Evolutionary conservation across 2,113 vertebrate species (phyloP).

Genomic region (Rhinoderma darwinii): DNA sequence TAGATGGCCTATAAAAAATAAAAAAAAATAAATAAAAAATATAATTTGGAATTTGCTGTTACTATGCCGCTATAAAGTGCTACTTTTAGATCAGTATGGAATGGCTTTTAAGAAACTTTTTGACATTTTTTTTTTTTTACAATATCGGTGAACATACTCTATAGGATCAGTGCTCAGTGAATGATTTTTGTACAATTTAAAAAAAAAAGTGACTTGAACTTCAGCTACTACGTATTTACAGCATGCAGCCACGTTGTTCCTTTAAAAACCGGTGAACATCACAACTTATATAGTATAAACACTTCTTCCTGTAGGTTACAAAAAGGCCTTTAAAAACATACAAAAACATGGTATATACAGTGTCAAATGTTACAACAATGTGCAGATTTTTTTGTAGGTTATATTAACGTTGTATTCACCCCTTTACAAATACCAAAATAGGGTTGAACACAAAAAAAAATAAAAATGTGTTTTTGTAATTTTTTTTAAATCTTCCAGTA

Average conservation of each 20-base stretch:
- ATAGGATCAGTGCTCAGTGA: slow-evolving; percentile 81
- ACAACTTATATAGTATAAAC: neutral
- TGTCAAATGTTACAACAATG: slow-evolving; percentile 33
- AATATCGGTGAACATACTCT: slow-evolving; percentile 74
- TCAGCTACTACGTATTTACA: slow-evolving; percentile 69
- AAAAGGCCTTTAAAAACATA: neutral
- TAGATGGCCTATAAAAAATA: neutral
- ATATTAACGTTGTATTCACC: slow-evolving; percentile 43
- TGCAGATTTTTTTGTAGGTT: slow-evolving; percentile 17
- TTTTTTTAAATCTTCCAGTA: slow-evolving; percentile 67
- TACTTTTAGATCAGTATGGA: slow-evolving; percentile 67
- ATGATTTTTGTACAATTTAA: slow-evolving; percentile 77
- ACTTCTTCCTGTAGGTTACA: slow-evolving; percentile 37
- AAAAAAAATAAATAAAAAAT: neutral
- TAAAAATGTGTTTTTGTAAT: slow-evolving; percentile 47
- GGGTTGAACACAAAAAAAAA: neutral
- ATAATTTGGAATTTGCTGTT: neutral
- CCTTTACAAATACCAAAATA: neutral
- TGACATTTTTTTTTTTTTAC: slow-evolving; percentile 67
- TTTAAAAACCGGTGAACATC: slow-evolving; percentile 1
- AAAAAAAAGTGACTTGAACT: slow-evolving; percentile 66
- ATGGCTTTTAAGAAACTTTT: slow-evolving; percentile 67
- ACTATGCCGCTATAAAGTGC: slow-evolving; percentile 67
- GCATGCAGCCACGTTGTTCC: slow-evolving; percentile 65
- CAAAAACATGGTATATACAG: slow-evolving; percentile 36